Percentiles rank a stretch among this genome's conserved stretches.
Conservation (phyloP, 2,113 vertebrate genomes). For the Motacilla tschutschensis region DNA sequence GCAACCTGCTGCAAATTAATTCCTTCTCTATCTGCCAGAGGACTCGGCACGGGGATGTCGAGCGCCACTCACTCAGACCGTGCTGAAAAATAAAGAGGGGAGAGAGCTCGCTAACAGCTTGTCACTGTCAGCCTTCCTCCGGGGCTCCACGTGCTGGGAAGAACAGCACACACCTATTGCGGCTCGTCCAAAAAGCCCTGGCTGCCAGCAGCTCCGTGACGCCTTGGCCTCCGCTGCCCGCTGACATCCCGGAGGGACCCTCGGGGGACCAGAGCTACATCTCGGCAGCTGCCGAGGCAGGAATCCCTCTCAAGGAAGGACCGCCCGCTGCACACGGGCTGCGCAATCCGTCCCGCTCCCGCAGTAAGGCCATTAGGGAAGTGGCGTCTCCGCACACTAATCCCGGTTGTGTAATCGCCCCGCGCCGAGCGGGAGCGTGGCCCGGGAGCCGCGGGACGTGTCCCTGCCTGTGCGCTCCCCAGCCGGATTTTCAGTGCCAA, state of each 20-base stretch:
- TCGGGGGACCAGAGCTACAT: background rate
- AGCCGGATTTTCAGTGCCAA: fast-evolving
- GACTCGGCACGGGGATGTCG: background rate
- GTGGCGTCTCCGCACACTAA: background rate
- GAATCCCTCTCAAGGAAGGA: background rate
- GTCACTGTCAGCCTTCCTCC: background rate
- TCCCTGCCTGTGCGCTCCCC: background rate
- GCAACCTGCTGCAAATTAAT: constrained; percentile 18
- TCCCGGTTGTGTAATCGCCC: background rate
- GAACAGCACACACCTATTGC: background rate
- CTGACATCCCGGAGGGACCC: background rate
- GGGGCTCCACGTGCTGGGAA: background rate
- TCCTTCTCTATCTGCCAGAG: background rate
- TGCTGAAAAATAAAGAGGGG: background rate
- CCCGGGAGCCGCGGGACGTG: background rate
- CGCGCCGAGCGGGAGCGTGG: background rate
- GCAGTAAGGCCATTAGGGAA: background rate
- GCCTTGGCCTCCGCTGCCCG: background rate
- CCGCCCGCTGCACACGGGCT: background rate
- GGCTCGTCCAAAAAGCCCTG: background rate
- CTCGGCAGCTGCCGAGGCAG: background rate
- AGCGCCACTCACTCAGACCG: background rate
- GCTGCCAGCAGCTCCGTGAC: background rate
- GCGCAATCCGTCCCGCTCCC: background rate
- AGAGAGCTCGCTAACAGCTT: background rate